phyloP scores from a whole-genome alignment of 1,140 invertebrate genomes.

The Euschistus heros region DNA sequence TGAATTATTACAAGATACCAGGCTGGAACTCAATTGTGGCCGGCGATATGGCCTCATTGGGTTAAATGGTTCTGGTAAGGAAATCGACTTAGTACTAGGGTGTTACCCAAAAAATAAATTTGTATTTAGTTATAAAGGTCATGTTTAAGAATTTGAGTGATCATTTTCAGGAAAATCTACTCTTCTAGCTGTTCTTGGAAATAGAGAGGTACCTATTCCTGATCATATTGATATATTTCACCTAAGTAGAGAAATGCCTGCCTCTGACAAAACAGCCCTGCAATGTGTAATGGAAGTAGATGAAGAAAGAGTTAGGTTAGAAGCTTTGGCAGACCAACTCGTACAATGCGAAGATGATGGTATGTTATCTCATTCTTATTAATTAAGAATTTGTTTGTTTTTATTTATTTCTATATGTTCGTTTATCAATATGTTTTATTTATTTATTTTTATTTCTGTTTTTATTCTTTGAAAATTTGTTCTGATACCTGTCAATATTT shows the following conservation, averaged over 20 bases:
- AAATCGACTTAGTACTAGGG: neutral
- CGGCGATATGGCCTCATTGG: constrained; percentile 93
- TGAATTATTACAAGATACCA: constrained; percentile 91
- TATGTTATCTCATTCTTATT: too few species aligned
- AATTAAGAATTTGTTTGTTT: too few species aligned
- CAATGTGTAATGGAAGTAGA: constrained; percentile 98
- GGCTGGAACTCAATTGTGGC: constrained; percentile 93
- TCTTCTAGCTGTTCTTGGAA: constrained; percentile 78
- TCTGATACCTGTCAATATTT: too few species aligned
- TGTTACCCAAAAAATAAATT: neutral
- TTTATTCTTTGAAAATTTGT: too few species aligned
- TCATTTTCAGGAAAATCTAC: constrained; percentile 72
- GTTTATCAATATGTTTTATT: too few species aligned
- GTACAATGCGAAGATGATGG: constrained; percentile 80
- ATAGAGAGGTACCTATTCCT: constrained; percentile 91
- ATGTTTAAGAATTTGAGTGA: neutral
- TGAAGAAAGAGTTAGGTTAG: constrained; percentile 80
- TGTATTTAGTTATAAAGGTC: constrained; percentile 3
- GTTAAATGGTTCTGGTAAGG: constrained; percentile 85
- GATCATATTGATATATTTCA: constrained; percentile 97
- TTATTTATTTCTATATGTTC: too few species aligned
- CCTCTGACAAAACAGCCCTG: constrained; percentile 83
- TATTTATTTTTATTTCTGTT: too few species aligned
- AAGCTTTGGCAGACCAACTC: constrained; percentile 85
- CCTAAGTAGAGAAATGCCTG: constrained; percentile 91